Evolutionary conservation across 2,797 vertebrate genomes (phyloP).

Genomic region (Hypotaenidia okinawae): DNA sequence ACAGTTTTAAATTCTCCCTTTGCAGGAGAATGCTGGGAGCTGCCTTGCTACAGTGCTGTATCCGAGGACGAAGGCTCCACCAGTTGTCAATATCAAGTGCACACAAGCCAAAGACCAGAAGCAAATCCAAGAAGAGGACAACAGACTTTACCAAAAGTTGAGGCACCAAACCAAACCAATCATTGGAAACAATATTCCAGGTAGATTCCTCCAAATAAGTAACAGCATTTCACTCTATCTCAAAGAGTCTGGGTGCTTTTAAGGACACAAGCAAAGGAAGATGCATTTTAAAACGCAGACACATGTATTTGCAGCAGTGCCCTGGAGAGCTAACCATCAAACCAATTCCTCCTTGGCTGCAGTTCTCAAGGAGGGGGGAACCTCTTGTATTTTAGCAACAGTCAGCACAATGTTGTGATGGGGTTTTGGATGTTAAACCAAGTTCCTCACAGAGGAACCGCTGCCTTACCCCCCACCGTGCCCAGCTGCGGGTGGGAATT

Average conservation of each 20-base stretch:
- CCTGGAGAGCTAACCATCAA: not conserved
- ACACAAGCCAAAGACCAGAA: not conserved
- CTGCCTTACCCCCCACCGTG: not conserved
- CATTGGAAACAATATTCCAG: conserved; percentile 67
- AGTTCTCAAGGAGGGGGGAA: not conserved
- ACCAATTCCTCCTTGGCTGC: not conserved
- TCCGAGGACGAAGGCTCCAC: conserved; percentile 55
- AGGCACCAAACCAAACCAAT: conserved; percentile 56
- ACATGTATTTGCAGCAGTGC: not conserved
- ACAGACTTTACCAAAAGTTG: conserved; percentile 64
- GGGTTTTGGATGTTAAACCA: not conserved
- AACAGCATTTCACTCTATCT: not conserved
- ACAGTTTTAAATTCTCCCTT: not conserved
- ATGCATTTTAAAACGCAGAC: not conserved
- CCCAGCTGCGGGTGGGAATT: not conserved
- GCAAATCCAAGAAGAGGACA: conserved; percentile 55
- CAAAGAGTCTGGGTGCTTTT: not conserved
- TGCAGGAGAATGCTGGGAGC: conserved; percentile 64
- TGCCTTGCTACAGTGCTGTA: conserved; percentile 76
- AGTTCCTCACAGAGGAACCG: not conserved
- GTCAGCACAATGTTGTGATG: not conserved
- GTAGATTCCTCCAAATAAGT: conserved; percentile 22
- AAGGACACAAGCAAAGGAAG: not conserved
- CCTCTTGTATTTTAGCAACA: not conserved
- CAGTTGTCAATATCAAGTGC: conserved; percentile 68